phyloP scores from a whole-genome alignment of 2,113 vertebrate genomes.

The Entelurus aequoreus region DNA sequence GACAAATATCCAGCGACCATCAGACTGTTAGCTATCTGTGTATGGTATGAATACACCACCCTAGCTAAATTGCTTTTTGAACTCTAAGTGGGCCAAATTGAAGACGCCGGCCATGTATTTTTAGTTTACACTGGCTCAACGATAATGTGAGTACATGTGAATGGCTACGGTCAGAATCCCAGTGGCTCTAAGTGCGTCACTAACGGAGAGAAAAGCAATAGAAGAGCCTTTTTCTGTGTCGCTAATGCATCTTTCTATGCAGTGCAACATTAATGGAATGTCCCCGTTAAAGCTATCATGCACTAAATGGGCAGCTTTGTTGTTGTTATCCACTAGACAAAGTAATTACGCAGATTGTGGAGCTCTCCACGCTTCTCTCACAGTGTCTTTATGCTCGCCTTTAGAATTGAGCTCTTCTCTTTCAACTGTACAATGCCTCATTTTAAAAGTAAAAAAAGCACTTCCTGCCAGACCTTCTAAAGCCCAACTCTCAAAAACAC shows the following conservation, averaged over 20 bases:
- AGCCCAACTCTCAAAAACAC: conserved; percentile 46
- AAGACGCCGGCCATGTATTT: background rate
- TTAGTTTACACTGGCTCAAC: background rate
- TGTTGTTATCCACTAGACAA: conserved; percentile 23
- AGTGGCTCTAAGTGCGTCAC: background rate
- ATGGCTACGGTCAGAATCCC: conserved; percentile 2
- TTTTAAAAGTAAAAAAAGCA: conserved; percentile 46
- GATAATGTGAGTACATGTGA: conserved; percentile 1
- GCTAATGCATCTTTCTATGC: conserved; percentile 27
- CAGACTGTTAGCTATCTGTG: no score
- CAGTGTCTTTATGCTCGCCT: conserved; percentile 44
- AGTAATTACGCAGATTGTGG: conserved; percentile 40
- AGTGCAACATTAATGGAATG: conserved; percentile 33
- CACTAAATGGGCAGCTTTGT: conserved; percentile 44
- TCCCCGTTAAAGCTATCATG: conserved; percentile 34
- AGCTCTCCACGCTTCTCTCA: conserved; percentile 24
- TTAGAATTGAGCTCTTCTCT: conserved; percentile 46
- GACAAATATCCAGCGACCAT: no score
- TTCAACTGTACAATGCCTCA: conserved; percentile 54
- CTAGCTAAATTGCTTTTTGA: no score
- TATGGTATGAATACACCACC: no score
- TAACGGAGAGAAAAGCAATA: background rate
- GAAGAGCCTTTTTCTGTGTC: conserved; percentile 1
- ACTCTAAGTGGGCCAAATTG: no score
- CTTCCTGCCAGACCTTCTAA: conserved; percentile 39